Evolutionary conservation across 2,113 vertebrate species (phyloP), one percentile per base, ranked within the genome.

Genomic region (Vidua chalybeata): DNA sequence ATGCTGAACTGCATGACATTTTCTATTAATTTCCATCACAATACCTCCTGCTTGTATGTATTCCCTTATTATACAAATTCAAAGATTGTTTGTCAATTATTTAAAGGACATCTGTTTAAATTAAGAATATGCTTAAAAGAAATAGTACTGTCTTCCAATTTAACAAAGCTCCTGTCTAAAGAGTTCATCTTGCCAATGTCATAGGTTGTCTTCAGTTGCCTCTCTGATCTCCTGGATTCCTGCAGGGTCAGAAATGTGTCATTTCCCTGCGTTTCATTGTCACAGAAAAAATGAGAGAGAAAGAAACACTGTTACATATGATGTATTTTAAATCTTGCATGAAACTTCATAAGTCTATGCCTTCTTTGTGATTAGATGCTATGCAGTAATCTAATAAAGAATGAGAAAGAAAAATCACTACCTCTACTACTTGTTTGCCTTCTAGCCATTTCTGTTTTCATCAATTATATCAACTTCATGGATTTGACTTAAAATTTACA

Each of bases 41-140:
- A 79, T 87, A 49, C 45, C 45, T 56, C 14, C 33, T 89, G 54
- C 62, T 85, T 61, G 10, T 37, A 54, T 75, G 54, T 46, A 66
- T 43, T 58, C 19, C 19, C 9, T 93, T 89, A 58, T 80, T 90
- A 79, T 27, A 82, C 31, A 91, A 68, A 92, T 78, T 46, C 37
- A 89, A 77, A 64, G 13, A 6, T 30, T 91, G 15, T 48, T 89
- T 89, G 76, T 91, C 49, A 94, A 10, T 89, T 87, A 89, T 89
- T 84, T 91, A 94, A 93, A 87, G 41, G 49, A 87, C 54, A 82
- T 63, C 46, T 79, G 66, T 91, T 52, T 66, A 89, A 92, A 91
- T 55, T 39, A 87, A 71, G 37, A 89, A 49, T 48, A 66, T 28
- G 28, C 13, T 87, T 73, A 76, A 76, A 89, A 82, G 27, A 52